Conservation (phyloP, 2,113 vertebrate genomes). For the Rhadina sibilatrix region DNA sequence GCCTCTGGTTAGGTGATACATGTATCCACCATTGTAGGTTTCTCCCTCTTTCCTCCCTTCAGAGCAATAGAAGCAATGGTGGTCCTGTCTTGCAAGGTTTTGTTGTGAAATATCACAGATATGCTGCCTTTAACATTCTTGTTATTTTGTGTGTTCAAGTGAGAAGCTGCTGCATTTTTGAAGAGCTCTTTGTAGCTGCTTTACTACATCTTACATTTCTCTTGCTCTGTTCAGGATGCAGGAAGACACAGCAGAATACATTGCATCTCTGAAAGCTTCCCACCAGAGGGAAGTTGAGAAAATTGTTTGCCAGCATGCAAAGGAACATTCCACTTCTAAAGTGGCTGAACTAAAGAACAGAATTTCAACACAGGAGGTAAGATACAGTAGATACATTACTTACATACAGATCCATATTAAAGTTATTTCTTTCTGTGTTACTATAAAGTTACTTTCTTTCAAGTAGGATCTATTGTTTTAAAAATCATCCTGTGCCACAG, state of each 20-base stretch:
- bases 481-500: neutral
- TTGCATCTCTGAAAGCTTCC: constrained; percentile 76
- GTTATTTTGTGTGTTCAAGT: neutral
- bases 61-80: neutral
- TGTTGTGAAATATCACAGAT: neutral
- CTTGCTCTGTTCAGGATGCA: constrained; percentile 71
- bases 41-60: neutral
- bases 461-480: neutral
- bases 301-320: constrained; percentile 78
- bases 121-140: fast-evolving
- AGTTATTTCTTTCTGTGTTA: neutral
- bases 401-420: neutral
- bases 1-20: neutral
- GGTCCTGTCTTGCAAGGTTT: neutral
- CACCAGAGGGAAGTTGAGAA: constrained; percentile 81
- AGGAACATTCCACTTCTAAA: constrained; percentile 86
- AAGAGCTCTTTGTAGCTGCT: neutral
- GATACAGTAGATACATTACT: neutral
- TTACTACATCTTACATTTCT: neutral
- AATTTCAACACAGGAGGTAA: constrained; percentile 86
- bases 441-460: neutral
- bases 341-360: constrained; percentile 82
- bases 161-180: neutral
- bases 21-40: neutral
- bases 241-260: constrained; percentile 72